Base-by-base conservation (phyloP, 2,888 invertebrate genomes). In the Melangyna quadrimaculata region DNA sequence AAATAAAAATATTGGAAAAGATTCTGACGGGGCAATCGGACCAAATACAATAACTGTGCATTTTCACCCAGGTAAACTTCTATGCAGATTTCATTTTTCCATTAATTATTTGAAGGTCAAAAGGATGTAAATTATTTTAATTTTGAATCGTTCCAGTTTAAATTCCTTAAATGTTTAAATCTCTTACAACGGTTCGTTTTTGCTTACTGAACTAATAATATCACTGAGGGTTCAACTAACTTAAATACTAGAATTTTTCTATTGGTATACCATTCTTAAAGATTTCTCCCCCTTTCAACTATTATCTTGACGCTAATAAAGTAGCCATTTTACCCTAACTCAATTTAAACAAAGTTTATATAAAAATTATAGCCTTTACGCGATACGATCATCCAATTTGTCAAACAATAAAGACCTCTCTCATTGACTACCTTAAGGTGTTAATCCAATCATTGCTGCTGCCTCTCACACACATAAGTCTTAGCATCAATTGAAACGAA, bases 361-460 rank as follows among this genome's bases (percentile, higher is more conserved):
- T 4, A 37, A 35, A 59, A 59, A 59, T 59, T 59, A 45, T 65
- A 45, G 45, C 45, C 17, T 65, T 19, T 32, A n/a, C n/a, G n/a
- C n/a, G 65, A 65, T 67, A 67, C 35, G n/a, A 67, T 67, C 51
- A 67, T 67, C 51, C 67, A 67, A 67, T 67, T 67, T 67, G 67
- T 65, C 65, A 65, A 65, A 65, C 45, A 45, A 29, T 51, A 67
- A 35, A 51, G 22, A 67, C 32, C 32, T 9, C 32, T 9, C 48
- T 51, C 51, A 48, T 51, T 67, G 48, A 67, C 67, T 67, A 29
- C 67, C 67, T 51, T 35, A 51, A 65, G 51, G 67, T 67, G 67
- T 67, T 67, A 67, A 67, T 67, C 67, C 48, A 51, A 48, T 51
- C 48, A 48, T 45, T 65, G 19, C 45, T 12, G 7, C 12, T 17